These are phyloP conservation scores for roundworm (Caenorhabditis elegans) DNA, from an alignment of 1,140 invertebrate species.

Conservation along the genomic window WBcel235 BX284603.4:7485501-7486000, in stretches of 20 bases:
- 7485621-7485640: slow-evolving; percentile 58
- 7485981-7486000: too few species aligned
- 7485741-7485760: slow-evolving; percentile 63
- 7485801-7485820: slow-evolving; percentile 65
- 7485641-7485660: slow-evolving; percentile 58
- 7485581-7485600: slow-evolving; percentile 57
- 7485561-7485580: slow-evolving; percentile 62
- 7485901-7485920: slow-evolving; percentile 57
- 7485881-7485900: slow-evolving; percentile 59
- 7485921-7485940: too few species aligned
- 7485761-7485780: slow-evolving; percentile 66
- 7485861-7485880: slow-evolving; percentile 58
- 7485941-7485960: too few species aligned
- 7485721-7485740: slow-evolving; percentile 62
- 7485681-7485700: slow-evolving; percentile 34
- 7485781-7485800: slow-evolving; percentile 58
- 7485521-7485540: slow-evolving; percentile 54
- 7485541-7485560: slow-evolving; percentile 65
- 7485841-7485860: slow-evolving; percentile 65
- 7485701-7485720: slow-evolving; percentile 49
- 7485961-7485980: too few species aligned
- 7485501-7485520: slow-evolving; percentile 54
- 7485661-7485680: slow-evolving; percentile 60
- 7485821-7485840: slow-evolving; percentile 64
- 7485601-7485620: slow-evolving; percentile 53